Evolutionary conservation across 2,888 invertebrate species (phyloP).

Genomic region (Caenorhabditis sp.): DNA sequence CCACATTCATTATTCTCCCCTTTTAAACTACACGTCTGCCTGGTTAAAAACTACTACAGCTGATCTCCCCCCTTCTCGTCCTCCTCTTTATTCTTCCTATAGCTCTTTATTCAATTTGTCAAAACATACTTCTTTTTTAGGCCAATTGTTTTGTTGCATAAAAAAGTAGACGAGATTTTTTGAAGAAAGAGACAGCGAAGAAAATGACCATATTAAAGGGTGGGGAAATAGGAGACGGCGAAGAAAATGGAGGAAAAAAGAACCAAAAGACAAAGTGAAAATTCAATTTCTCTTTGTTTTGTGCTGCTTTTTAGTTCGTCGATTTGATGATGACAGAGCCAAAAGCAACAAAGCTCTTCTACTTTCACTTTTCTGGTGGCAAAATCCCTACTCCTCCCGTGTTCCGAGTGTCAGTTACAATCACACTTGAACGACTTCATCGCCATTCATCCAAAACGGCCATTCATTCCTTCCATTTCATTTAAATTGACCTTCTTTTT

Average conservation of each 20-base stretch:
- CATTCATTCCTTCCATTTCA: not conserved
- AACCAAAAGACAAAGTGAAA: not conserved
- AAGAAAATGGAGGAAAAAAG: not conserved
- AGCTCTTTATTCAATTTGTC: not conserved
- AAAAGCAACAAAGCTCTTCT: too few relatives aligned
- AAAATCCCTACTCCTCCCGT: not conserved
- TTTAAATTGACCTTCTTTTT: not conserved
- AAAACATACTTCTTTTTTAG: not conserved
- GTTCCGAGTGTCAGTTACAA: too few relatives aligned
- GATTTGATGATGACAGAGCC: too few relatives aligned
- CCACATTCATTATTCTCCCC: not conserved
- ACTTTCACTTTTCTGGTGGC: not conserved
- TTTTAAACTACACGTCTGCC: not conserved
- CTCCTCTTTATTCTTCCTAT: too few relatives aligned
- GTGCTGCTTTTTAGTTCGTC: not conserved
- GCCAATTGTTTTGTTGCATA: slow-evolving; percentile 1
- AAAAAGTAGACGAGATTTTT: slow-evolving; percentile 4
- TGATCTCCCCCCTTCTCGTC: not conserved
- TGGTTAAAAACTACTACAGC: not conserved
- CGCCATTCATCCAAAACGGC: not conserved
- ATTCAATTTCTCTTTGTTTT: not conserved
- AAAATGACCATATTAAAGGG: not conserved
- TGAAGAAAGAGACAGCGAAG: not conserved
- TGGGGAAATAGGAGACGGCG: not conserved
- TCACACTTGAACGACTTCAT: too few relatives aligned